Conservation (phyloP, 2,888 invertebrate genomes). For the Lasius fuliginosus region DNA sequence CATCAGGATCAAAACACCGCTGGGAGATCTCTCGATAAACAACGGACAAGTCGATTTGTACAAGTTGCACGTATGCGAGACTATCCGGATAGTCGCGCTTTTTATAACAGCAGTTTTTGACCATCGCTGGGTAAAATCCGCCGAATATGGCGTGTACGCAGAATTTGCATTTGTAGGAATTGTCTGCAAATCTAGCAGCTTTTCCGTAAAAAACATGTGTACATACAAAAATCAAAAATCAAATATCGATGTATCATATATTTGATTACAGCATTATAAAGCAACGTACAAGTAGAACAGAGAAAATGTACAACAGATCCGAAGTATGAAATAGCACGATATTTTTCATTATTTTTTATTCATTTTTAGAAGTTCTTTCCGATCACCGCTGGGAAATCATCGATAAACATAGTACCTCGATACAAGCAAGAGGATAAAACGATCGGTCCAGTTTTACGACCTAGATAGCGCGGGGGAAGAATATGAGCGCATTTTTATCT, state of each 20-base stretch:
- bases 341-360: conserved; percentile 32
- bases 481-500: conserved; percentile 33
- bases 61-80: conserved; percentile 19
- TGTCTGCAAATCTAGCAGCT: not conserved
- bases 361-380: conserved; percentile 6
- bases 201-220: not conserved
- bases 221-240: not conserved
- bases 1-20: conserved; percentile 40
- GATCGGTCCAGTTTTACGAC: conserved; percentile 34
- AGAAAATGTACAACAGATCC: not conserved
- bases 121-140: not conserved
- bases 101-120: not conserved
- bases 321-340: not conserved
- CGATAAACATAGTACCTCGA: conserved; percentile 49
- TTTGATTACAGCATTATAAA: conserved; percentile 2
- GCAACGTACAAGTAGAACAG: not conserved
- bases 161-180: not conserved
- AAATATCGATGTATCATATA: not conserved
- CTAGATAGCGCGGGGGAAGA: conserved; percentile 5
- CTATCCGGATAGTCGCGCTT: not conserved
- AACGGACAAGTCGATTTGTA: conserved; percentile 22
- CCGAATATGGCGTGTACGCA: not conserved
- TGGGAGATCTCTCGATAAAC: conserved; percentile 48
- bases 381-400: conserved; percentile 53
- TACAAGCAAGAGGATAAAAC: conserved; percentile 32